phyloP scores from a whole-genome alignment of 2,113 vertebrate species.

The Heloderma charlesbogerti region DNA sequence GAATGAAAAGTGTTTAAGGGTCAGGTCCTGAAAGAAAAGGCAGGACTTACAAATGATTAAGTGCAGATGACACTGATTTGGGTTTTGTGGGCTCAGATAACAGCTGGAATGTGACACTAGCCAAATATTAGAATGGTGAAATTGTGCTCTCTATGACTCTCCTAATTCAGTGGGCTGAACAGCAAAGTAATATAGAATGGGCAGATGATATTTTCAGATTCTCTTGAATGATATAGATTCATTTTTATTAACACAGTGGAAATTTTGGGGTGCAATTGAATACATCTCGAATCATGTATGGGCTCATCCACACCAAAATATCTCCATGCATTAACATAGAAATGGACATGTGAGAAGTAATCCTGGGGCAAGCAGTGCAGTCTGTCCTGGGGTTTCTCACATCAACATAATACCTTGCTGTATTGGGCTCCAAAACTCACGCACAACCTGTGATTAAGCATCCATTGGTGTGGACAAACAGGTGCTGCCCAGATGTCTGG shows the following conservation, averaged over 20 bases:
- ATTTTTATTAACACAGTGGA: slow-evolving; percentile 1
- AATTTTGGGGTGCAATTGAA: background rate
- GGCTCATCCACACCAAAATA: background rate
- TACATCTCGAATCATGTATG: background rate
- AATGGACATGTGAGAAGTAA: background rate
- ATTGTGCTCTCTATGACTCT: slow-evolving; percentile 5
- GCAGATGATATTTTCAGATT: background rate
- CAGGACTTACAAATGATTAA: fast-evolving
- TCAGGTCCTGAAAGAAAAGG: background rate
- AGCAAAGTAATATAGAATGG: background rate
- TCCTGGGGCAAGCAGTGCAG: background rate
- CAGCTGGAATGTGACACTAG: background rate
- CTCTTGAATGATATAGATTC: background rate
- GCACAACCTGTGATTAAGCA: background rate
- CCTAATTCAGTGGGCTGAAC: background rate
- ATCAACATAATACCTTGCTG: background rate
- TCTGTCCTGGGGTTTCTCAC: background rate
- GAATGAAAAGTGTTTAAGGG: background rate
- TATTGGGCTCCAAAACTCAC: background rate
- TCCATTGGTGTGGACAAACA: background rate
- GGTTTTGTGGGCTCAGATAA: background rate
- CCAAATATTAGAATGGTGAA: background rate
- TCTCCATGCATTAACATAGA: background rate
- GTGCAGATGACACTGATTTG: background rate
- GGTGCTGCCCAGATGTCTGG: background rate